Base-by-base conservation (phyloP, 2,888 invertebrate species). In the Cantharis rufa region DNA sequence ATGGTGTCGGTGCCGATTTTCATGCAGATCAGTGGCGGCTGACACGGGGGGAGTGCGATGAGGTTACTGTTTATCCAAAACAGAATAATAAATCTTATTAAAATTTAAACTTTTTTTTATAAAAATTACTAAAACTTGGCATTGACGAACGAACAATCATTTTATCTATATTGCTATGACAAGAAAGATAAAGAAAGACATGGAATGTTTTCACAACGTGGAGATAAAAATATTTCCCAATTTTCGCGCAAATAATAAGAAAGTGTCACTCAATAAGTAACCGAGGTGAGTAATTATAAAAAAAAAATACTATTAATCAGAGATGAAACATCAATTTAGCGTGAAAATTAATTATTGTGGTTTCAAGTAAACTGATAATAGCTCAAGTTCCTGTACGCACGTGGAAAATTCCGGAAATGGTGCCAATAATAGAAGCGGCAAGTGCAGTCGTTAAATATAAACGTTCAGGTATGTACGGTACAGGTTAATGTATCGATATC, bases 401-500 rank as follows among this genome's bases (percentile, higher is more conserved):
- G 72, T 69, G 70, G 76, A 70, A 76, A 76, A 77, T 71, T 71
- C 73, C 70, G 77, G 77, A 77, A 73, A 77, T 71, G 73, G 24
- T 69, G 73, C 77, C 77, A 74, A 73, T 77, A 77, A 77, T 77
- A 77, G 77, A 73, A 73, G 77, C 71, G 64, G 48, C 28, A 72
- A 72, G 72, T 75, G 71, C 62, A 61, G 71, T 62, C 27, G 69
- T 71, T 74, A 74, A 74, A 77, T 77, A 74, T 77, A 77, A 74
- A 74, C 74, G 63, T 70, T 64, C 64, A 71, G 48, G 70, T 61
- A 64, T 72, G 62, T 64, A 63, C 68, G 69, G 15, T 27, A 62
- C 82, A 84, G 84, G 82, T 83, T 82, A 84, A 84, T 78, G 84
- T 80, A 82, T 83, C 82, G 81, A 83, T 83, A 83, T 83, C 82